Conservation (phyloP, 2,888 invertebrate species). For the Pediacus dermestoides region DNA sequence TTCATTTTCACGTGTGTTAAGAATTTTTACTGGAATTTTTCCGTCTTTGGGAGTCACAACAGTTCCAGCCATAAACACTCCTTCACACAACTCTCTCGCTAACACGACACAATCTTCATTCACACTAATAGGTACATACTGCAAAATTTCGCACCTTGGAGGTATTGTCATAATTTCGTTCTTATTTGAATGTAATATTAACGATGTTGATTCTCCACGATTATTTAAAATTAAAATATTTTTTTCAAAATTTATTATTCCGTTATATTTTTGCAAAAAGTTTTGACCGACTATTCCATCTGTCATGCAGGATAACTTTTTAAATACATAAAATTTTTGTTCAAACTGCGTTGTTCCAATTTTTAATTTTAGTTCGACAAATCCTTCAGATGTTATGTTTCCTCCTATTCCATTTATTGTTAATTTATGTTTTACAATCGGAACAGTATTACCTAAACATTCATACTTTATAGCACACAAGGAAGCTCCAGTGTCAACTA, state of each 20-base stretch:
- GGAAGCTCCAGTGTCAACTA: constrained; percentile 1
- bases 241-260: constrained; percentile 1
- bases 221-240: neutral
- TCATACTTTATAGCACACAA: constrained; percentile 5
- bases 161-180: neutral
- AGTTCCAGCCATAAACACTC: constrained; percentile 3
- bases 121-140: neutral
- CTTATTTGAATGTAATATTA: neutral
- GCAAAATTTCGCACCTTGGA: constrained; percentile 4
- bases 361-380: neutral
- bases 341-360: neutral
- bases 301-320: neutral
- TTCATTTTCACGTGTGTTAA: neutral
- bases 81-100: constrained; percentile 7
- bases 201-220: neutral
- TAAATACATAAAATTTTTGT: constrained; percentile 2
- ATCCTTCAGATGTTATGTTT: neutral
- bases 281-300: constrained; percentile 5
- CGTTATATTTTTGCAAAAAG: constrained; percentile 3
- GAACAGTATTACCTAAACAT: neutral
- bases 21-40: neutral
- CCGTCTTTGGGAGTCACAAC: constrained; percentile 1
- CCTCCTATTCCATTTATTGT: neutral
- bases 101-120: constrained; percentile 3
- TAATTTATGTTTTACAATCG: neutral